phyloP scores from a whole-genome alignment of 2,113 vertebrate genomes.

The Brachyhypopomus gauderio region DNA sequence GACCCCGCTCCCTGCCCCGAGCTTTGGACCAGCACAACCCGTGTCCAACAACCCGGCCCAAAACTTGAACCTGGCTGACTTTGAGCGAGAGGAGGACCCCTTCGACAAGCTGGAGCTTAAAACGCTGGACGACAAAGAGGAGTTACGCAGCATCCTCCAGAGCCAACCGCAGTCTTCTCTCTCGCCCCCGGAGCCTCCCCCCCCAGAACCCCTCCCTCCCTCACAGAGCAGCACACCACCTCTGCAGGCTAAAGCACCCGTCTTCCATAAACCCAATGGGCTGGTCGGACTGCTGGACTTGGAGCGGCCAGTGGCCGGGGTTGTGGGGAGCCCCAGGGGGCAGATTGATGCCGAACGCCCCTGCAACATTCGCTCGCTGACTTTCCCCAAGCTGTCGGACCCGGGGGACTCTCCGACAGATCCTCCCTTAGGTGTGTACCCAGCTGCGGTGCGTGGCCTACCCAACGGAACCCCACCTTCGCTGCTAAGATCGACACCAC shows the following conservation, averaged over 20 bases:
- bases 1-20: constrained; percentile 89
- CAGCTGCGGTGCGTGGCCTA: constrained; percentile 68
- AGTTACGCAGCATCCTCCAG: constrained; percentile 90
- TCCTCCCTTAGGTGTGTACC: constrained; percentile 46
- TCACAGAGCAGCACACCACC: constrained; percentile 66
- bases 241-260: constrained; percentile 65
- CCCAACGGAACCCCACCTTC: constrained; percentile 75
- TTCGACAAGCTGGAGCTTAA: constrained; percentile 97
- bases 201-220: constrained; percentile 37
- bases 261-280: constrained; percentile 90
- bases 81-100: constrained; percentile 96
- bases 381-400: constrained; percentile 93
- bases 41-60: constrained; percentile 82
- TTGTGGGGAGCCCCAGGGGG: constrained; percentile 65
- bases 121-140: constrained; percentile 93
- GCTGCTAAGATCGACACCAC: constrained; percentile 45
- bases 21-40: constrained; percentile 76
- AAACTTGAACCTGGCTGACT: constrained; percentile 92
- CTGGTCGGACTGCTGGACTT: constrained; percentile 87
- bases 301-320: constrained; percentile 74
- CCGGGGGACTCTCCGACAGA: constrained; percentile 74
- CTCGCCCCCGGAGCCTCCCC: constrained; percentile 57
- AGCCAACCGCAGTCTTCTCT: constrained; percentile 73
- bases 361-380: constrained; percentile 95
- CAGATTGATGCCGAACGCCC: constrained; percentile 71